phyloP scores from a whole-genome alignment of 64 coral and sea anemone species.

The Montipora capricornis region DNA sequence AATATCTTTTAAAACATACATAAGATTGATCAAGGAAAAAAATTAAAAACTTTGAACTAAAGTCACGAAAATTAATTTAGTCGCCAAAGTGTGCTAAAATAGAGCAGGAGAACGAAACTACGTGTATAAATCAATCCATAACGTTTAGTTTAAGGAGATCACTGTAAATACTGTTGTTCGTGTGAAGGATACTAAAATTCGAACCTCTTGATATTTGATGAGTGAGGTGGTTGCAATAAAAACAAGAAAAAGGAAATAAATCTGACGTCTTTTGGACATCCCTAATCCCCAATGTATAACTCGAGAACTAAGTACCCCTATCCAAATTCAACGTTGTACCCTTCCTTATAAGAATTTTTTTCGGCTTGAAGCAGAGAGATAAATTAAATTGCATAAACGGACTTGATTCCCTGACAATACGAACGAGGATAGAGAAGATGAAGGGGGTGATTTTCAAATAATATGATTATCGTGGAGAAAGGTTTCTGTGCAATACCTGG shows the following conservation, averaged over 20 bases:
- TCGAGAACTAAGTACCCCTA: background rate
- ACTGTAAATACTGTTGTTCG: background rate
- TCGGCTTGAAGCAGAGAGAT: background rate
- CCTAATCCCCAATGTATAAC: background rate
- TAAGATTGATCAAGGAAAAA: background rate
- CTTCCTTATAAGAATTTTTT: background rate
- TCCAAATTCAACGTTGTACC: background rate
- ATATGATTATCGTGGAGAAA: background rate
- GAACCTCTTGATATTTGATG: conserved; percentile 20
- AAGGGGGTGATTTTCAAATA: too few species aligned
- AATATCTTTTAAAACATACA: background rate
- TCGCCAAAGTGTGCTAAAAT: background rate
- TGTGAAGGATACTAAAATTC: background rate
- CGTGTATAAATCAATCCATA: background rate
- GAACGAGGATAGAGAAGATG: background rate
- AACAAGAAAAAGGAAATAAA: conserved; percentile 31
- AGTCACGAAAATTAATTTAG: background rate
- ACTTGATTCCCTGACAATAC: background rate
- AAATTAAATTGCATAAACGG: background rate
- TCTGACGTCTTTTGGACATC: conserved; percentile 3
- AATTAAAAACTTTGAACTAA: background rate
- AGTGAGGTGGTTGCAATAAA: conserved; percentile 7
- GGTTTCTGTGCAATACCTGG: background rate
- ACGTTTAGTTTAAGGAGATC: background rate
- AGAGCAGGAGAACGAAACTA: background rate